Evolutionary conservation across 2,797 vertebrate genomes (phyloP).

Genomic region (Chaetodon trifasciatus): DNA sequence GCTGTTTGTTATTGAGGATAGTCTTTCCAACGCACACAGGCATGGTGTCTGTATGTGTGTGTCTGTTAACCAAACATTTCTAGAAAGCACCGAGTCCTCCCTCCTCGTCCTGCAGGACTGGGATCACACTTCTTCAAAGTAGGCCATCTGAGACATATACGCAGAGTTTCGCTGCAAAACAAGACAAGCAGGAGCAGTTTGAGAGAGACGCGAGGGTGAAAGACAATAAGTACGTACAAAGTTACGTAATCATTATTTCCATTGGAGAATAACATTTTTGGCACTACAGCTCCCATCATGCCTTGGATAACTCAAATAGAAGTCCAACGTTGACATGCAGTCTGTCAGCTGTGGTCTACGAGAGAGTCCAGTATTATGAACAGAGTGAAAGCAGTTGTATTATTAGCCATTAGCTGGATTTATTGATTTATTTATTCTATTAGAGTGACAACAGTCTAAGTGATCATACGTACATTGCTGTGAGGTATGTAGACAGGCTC

Average conservation of each 20-base stretch:
- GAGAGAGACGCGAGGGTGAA: not conserved
- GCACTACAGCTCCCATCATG: too few species aligned
- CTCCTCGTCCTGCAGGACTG: slow-evolving; percentile 18
- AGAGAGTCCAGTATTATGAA: not conserved
- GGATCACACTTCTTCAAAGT: slow-evolving; percentile 88
- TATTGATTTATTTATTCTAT: not conserved
- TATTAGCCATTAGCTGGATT: not conserved
- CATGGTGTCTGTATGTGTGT: slow-evolving; percentile 12
- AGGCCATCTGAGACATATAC: slow-evolving; percentile 89
- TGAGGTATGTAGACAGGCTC: slow-evolving; percentile 87
- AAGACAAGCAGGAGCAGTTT: slow-evolving; percentile 17
- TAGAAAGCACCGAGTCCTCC: slow-evolving; percentile 32
- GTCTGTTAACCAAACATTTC: slow-evolving; percentile 23
- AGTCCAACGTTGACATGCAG: too few species aligned
- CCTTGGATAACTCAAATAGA: too few species aligned
- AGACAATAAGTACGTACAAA: too few species aligned
- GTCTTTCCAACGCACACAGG: slow-evolving; percentile 43
- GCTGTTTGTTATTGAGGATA: slow-evolving; percentile 17
- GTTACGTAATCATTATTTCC: too few species aligned
- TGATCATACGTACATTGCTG: slow-evolving; percentile 83
- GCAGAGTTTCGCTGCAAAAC: slow-evolving; percentile 87
- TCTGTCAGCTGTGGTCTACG: too few species aligned
- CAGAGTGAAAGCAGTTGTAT: not conserved
- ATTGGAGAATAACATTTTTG: too few species aligned
- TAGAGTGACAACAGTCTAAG: not conserved